Percentiles rank a stretch among this genome's conserved stretches.
Conservation (phyloP, 1,140 invertebrate genomes). For the Drosophila lini region DNA sequence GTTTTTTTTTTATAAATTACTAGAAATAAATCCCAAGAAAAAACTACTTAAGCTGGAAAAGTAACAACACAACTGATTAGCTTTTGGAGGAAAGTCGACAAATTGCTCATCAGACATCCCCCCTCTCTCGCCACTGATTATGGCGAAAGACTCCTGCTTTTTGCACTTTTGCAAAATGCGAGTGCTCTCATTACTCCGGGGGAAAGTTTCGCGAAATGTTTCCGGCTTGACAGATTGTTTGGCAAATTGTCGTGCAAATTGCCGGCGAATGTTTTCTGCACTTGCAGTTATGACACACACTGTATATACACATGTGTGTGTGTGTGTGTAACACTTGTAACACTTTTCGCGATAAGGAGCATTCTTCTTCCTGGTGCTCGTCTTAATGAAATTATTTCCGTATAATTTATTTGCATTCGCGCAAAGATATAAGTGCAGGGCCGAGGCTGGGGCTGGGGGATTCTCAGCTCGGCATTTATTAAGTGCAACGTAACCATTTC, state of each 20-base stretch:
- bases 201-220: slow-evolving; percentile 38
- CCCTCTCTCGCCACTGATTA: slow-evolving; percentile 9
- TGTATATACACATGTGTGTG: no score
- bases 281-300: slow-evolving; percentile 24
- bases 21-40: not conserved
- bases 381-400: slow-evolving; percentile 82
- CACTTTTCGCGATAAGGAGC: slow-evolving; percentile 9
- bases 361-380: slow-evolving; percentile 31
- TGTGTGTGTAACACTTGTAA: slow-evolving; percentile 16
- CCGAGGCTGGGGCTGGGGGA: not conserved
- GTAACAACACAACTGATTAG: slow-evolving; percentile 25
- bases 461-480: slow-evolving; percentile 68
- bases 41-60: slow-evolving; percentile 2
- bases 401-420: slow-evolving; percentile 76
- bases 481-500: slow-evolving; percentile 56
- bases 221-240: slow-evolving; percentile 49
- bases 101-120: slow-evolving; percentile 32
- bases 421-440: slow-evolving; percentile 57
- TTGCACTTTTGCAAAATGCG: slow-evolving; percentile 10
- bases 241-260: slow-evolving; percentile 51
- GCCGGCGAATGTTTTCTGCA: slow-evolving; percentile 26
- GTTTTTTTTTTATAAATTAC: not conserved
- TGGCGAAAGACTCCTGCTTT: slow-evolving; percentile 6
- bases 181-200: slow-evolving; percentile 36
- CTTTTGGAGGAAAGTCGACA: slow-evolving; percentile 7